phyloP scores from a whole-genome alignment of 2,113 vertebrate genomes.

The Oryctolagus cuniculus region DNA sequence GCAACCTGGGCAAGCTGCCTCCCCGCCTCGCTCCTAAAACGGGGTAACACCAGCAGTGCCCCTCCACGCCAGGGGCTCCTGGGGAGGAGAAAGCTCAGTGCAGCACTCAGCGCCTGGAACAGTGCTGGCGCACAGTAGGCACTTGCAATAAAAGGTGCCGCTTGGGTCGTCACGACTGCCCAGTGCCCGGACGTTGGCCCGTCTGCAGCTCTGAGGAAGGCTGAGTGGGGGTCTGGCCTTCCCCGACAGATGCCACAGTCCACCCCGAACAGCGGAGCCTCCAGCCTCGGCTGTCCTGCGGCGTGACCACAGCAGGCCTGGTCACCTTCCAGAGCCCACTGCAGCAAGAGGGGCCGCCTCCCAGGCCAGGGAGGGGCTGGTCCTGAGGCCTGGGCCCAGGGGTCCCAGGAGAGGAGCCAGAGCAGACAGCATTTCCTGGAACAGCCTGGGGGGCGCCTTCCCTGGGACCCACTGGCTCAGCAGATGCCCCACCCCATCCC shows the following conservation, averaged over 20 bases:
- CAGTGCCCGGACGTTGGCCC: not conserved
- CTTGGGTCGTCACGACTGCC: not conserved
- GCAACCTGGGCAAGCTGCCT: not conserved
- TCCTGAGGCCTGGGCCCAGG: not conserved
- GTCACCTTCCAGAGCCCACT: not conserved
- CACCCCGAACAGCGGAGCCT: not conserved
- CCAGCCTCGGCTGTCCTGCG: not conserved
- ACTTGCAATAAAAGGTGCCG: not conserved
- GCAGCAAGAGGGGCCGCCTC: not conserved
- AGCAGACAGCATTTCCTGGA: conserved; percentile 12
- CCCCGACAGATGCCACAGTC: not conserved
- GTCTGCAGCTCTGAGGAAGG: not conserved
- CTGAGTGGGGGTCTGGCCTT: not conserved
- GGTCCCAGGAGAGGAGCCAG: conserved; percentile 30
- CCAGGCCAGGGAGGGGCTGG: conserved; percentile 24
- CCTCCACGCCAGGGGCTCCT: not conserved
- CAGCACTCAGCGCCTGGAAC: not conserved
- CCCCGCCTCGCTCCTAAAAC: not conserved
- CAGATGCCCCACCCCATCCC: not conserved
- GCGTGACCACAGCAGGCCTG: not conserved
- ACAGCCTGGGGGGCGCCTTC: not conserved
- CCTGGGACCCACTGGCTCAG: not conserved
- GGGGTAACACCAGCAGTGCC: not conserved
- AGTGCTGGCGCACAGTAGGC: not conserved
- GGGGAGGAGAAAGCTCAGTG: not conserved